Conservation (phyloP, 1,140 invertebrate species). For the Pseudomyrmex sp. region DNA sequence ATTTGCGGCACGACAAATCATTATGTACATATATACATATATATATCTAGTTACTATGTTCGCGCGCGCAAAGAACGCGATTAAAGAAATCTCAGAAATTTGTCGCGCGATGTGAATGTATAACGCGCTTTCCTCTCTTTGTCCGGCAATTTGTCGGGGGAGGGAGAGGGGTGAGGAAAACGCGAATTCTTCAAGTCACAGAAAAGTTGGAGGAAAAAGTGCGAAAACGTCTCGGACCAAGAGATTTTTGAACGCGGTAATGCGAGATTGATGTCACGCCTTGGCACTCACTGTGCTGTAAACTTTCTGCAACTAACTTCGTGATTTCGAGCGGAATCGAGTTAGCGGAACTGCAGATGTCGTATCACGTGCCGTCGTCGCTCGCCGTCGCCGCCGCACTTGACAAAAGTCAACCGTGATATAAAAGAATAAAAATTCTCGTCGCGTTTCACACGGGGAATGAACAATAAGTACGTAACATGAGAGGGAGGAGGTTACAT, state of each 20-base stretch:
- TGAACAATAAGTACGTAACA: background rate
- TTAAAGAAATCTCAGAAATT: background rate
- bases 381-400: too few species aligned
- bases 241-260: conserved; percentile 43
- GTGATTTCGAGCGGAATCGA: conserved; percentile 41
- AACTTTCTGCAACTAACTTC: conserved; percentile 44
- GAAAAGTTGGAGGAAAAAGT: conserved; percentile 2
- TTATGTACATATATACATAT: background rate
- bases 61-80: background rate
- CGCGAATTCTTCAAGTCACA: background rate
- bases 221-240: background rate
- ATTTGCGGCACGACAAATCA: too few species aligned
- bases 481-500: background rate
- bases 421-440: conserved; percentile 33
- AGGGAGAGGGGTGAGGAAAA: too few species aligned
- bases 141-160: conserved; percentile 8
- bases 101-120: background rate
- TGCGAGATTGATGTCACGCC: conserved; percentile 46
- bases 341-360: conserved; percentile 44
- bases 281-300: background rate
- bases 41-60: background rate
- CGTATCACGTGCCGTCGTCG: background rate
- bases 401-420: conserved; percentile 20
- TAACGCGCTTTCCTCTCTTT: background rate
- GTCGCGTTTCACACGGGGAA: conserved; percentile 7